Evolutionary conservation across 2,113 vertebrate species (phyloP).

Genomic region (Ifrita kowaldi): DNA sequence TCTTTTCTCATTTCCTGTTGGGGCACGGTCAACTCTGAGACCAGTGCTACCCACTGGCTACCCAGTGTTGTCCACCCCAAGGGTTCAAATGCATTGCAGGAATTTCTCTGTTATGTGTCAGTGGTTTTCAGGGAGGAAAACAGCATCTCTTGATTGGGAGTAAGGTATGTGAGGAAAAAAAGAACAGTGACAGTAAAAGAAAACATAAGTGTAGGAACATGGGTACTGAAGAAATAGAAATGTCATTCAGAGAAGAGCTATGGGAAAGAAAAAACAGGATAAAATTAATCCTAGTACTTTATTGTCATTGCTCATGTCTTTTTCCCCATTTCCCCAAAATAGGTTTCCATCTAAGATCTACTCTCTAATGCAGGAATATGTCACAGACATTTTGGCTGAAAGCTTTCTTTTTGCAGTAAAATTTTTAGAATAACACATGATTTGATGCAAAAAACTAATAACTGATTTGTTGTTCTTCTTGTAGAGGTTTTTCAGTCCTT

Average conservation of each 20-base stretch:
- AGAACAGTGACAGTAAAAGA: neutral
- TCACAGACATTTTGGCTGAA: neutral
- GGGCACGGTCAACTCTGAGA: neutral
- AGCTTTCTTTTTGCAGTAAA: neutral
- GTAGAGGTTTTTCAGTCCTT: neutral
- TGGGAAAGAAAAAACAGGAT: neutral
- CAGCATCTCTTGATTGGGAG: neutral
- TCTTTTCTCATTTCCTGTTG: conserved; percentile 21
- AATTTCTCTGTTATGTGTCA: neutral
- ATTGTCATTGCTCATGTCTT: neutral
- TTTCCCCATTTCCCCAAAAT: neutral
- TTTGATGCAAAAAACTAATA: neutral
- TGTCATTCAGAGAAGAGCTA: neutral
- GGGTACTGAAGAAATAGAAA: neutral
- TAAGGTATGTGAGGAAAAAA: neutral
- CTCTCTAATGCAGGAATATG: neutral
- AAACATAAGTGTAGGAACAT: neutral
- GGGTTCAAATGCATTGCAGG: neutral
- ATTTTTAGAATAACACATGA: neutral
- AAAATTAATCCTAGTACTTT: neutral
- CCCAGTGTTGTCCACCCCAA: neutral
- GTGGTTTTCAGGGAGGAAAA: neutral
- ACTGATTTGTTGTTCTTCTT: neutral
- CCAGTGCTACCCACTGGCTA: neutral
- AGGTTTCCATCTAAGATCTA: neutral